Percentiles rank a stretch among this genome's conserved stretches.
Conservation (phyloP, 2,797 vertebrate genomes). For the Tapera naevia region DNA sequence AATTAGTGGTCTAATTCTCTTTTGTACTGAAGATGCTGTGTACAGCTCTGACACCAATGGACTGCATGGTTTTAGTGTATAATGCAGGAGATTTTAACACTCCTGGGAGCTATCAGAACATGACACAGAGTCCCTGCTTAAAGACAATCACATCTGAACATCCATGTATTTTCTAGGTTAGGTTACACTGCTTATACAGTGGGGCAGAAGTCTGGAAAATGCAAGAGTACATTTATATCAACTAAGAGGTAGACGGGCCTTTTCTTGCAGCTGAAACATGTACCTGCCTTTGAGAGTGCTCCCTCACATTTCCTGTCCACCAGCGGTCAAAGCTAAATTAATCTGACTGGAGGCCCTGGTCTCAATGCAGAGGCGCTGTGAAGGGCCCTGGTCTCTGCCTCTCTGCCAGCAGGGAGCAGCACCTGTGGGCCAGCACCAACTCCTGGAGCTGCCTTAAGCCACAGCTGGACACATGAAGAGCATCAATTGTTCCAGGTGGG, state of each 20-base stretch:
- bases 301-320: neutral
- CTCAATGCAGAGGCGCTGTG: neutral
- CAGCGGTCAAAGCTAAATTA: neutral
- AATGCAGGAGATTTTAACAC: neutral
- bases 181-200: neutral
- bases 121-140: neutral
- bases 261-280: neutral
- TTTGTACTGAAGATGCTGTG: neutral
- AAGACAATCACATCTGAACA: neutral
- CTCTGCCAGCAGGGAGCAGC: neutral
- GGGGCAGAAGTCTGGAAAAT: neutral
- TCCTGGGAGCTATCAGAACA: neutral
- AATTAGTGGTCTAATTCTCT: neutral
- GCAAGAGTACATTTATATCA: neutral
- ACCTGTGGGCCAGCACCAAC: fast-evolving
- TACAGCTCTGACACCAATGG: neutral
- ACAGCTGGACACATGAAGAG: neutral
- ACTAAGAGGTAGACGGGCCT: neutral
- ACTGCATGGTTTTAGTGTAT: neutral
- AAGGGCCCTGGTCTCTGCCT: neutral
- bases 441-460: neutral
- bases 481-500: neutral
- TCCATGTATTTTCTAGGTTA: neutral
- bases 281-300: neutral
- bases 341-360: neutral